Conservation (phyloP, 2,888 invertebrate genomes). For the Acleris literana region DNA sequence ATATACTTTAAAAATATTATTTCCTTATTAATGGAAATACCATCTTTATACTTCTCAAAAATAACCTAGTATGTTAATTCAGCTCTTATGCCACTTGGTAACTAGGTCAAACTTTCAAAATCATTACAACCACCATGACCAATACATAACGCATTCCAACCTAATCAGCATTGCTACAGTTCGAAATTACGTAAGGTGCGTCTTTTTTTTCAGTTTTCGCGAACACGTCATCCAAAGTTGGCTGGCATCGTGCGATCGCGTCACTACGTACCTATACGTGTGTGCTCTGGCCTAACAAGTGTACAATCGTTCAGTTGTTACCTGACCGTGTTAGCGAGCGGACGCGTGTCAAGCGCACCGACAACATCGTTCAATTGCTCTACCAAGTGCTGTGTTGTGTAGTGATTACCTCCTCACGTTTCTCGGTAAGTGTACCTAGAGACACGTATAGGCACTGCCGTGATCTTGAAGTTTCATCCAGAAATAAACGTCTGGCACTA, state of each 20-base stretch:
- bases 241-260: background rate
- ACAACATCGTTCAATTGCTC: constrained; percentile 46
- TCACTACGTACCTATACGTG: constrained; percentile 47
- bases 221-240: constrained; percentile 27
- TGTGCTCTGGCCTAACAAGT: constrained; percentile 45
- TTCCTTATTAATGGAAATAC: too few species aligned
- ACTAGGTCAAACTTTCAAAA: constrained; percentile 32
- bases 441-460: constrained; percentile 47
- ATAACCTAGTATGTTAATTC: too few species aligned
- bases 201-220: constrained; percentile 30
- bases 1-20: too few species aligned
- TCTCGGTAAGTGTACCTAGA: constrained; percentile 60
- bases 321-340: constrained; percentile 50
- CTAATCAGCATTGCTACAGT: constrained; percentile 17
- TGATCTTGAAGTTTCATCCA: constrained; percentile 61
- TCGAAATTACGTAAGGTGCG: constrained; percentile 23
- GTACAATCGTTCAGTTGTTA: constrained; percentile 60
- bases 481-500: constrained; percentile 76
- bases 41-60: too few species aligned
- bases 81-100: constrained; percentile 7
- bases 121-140: constrained; percentile 11
- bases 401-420: constrained; percentile 58
- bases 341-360: constrained; percentile 48
- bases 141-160: constrained; percentile 15
- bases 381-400: constrained; percentile 62